These are phyloP conservation scores for Nesoenas mayeri DNA, from an alignment of 2,113 vertebrate genomes.

Conservation along the genomic window DNA sequence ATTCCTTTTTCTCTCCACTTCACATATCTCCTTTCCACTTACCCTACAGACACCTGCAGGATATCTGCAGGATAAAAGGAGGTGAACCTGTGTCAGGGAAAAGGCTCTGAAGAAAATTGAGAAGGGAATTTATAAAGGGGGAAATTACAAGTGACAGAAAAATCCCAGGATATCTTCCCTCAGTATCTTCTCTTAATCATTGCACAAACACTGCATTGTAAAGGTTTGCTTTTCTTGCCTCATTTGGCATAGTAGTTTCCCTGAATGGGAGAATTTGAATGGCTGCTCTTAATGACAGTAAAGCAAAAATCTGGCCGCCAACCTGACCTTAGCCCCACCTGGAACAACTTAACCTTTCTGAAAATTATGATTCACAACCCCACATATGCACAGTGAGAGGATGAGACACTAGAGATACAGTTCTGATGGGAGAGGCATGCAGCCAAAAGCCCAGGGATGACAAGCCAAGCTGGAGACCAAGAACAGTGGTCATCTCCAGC, in stretches of 20 bases:
- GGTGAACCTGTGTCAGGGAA: not conserved
- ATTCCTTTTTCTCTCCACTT: not conserved
- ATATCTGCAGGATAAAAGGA: not conserved
- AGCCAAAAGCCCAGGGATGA: not conserved
- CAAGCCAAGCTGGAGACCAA: not conserved
- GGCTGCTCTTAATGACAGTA: not conserved
- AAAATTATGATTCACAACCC: not conserved
- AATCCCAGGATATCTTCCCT: not conserved
- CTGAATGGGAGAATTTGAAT: not conserved
- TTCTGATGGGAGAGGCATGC: not conserved
- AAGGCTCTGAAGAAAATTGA: not conserved
- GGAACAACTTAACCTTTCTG: not conserved
- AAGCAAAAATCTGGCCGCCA: not conserved
- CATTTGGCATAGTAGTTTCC: not conserved
- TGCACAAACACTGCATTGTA: fast-evolving
- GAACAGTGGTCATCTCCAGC: not conserved
- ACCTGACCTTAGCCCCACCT: not conserved
- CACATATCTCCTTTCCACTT: not conserved
- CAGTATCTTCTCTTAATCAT: not conserved
- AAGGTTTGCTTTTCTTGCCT: not conserved
- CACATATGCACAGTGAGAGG: not conserved
- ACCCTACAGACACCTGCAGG: not conserved
- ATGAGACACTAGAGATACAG: not conserved
- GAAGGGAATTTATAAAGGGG: not conserved
- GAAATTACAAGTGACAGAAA: not conserved